phyloP scores from a whole-genome alignment of 30 jellyfish, hydroid and myxozoan genomes.

The Turritopsis rubra region DNA sequence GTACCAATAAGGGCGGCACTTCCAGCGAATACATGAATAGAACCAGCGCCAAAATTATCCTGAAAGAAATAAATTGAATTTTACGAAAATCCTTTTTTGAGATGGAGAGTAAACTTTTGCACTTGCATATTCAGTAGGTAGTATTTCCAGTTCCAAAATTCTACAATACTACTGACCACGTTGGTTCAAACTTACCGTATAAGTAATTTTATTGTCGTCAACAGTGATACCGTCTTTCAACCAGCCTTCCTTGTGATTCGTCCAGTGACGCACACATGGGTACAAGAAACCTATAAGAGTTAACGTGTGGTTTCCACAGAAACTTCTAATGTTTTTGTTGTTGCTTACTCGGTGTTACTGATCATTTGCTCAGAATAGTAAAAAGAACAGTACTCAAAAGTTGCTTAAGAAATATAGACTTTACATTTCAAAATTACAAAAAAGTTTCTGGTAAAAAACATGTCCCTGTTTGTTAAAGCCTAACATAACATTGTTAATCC shows the following conservation, averaged over 20 bases:
- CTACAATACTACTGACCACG: background rate
- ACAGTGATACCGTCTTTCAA: conserved; percentile 51
- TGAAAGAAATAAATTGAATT: background rate
- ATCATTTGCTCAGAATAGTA: too few species aligned
- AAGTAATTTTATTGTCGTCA: conserved; percentile 38
- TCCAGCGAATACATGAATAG: conserved; percentile 74
- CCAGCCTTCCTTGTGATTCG: conserved; percentile 73
- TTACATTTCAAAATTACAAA: too few species aligned
- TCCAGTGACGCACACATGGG: conserved; percentile 95
- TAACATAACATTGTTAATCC: too few species aligned
- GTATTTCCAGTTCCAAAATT: background rate
- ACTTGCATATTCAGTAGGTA: background rate
- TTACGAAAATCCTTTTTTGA: background rate
- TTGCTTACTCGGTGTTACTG: too few species aligned
- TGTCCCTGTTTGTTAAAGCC: too few species aligned
- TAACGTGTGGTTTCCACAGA: background rate
- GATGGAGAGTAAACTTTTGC: background rate
- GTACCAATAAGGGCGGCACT: conserved; percentile 82
- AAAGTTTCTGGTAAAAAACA: background rate
- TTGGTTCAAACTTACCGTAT: conserved; percentile 28
- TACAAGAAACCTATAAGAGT: conserved; percentile 48
- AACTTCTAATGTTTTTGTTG: too few species aligned
- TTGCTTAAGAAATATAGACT: too few species aligned
- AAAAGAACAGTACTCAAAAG: too few species aligned
- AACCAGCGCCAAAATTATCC: conserved; percentile 88